These are phyloP conservation scores for Acanthurus leucopareius DNA, from an alignment of 2,797 vertebrate species.

Conservation along the genomic window DNA sequence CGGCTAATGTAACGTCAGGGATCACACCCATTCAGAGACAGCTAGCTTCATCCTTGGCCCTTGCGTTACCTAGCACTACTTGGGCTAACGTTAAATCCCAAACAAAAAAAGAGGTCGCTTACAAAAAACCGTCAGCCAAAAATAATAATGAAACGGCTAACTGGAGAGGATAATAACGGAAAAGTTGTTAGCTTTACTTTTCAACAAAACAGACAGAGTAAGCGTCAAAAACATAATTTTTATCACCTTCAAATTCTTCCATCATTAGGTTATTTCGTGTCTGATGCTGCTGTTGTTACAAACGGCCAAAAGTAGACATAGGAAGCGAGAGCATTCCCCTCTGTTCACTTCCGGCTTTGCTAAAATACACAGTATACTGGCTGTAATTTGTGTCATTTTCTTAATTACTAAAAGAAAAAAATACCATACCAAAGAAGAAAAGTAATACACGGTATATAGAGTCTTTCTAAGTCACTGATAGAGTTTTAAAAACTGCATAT, in stretches of 20 bases:
- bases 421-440: rapidly evolving
- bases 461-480: not conserved
- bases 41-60: conserved; percentile 65
- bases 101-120: conserved; percentile 51
- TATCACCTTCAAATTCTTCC: conserved; percentile 81
- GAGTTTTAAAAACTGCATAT: not conserved
- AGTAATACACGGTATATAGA: no score
- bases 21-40: conserved; percentile 57
- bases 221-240: not conserved
- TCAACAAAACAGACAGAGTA: not conserved
- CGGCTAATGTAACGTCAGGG: conserved; percentile 29
- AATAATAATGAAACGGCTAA: rapidly evolving
- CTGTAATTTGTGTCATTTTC: not conserved
- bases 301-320: not conserved
- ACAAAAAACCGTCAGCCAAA: not conserved
- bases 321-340: not conserved
- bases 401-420: not conserved
- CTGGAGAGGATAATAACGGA: rapidly evolving
- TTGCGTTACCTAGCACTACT: conserved; percentile 65
- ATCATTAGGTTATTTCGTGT: conserved; percentile 62
- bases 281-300: conserved; percentile 56
- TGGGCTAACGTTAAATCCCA: conserved; percentile 40
- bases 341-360: conserved; percentile 52
- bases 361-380: rapidly evolving
- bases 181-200: not conserved